A percentile compares a stretch with the other conserved stretches of the same genome.
Conservation (phyloP, 2,113 vertebrate species). For the Chascanopsetta lugubris region DNA sequence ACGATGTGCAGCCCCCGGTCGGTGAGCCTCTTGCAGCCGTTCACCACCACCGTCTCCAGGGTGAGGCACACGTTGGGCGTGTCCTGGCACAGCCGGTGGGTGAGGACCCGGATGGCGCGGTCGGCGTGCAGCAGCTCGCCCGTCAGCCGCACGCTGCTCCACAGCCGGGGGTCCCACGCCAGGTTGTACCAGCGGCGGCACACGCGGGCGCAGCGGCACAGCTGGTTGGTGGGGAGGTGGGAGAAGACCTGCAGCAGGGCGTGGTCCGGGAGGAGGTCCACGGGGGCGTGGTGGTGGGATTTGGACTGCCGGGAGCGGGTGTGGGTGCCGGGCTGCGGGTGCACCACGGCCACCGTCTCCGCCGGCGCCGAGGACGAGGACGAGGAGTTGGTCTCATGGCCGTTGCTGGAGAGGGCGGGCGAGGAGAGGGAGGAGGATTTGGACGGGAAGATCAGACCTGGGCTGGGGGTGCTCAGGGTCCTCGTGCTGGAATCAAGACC, state of each 20-base stretch:
- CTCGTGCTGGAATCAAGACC: constrained; percentile 94
- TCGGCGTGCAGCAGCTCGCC: constrained; percentile 94
- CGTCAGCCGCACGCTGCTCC: constrained; percentile 89
- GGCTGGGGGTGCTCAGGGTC: constrained; percentile 94
- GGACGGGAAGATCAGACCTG: constrained; percentile 90
- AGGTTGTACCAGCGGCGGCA: constrained; percentile 98
- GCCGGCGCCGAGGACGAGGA: constrained; percentile 90
- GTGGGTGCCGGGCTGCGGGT: constrained; percentile 86
- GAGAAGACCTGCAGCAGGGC: constrained; percentile 89
- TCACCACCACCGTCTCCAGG: constrained; percentile 91
- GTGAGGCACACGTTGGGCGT: constrained; percentile 98
- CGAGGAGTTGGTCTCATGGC: constrained; percentile 84
- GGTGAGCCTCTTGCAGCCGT: constrained; percentile 93
- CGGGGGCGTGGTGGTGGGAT: constrained; percentile 81
- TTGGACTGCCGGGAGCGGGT: constrained; percentile 85
- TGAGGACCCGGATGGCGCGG: constrained; percentile 93
- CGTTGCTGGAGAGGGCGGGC: constrained; percentile 88
- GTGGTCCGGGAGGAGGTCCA: constrained; percentile 91
- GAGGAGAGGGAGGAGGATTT: constrained; percentile 86
- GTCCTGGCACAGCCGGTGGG: constrained; percentile 95
- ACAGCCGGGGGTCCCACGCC: constrained; percentile 95
- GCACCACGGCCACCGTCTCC: constrained; percentile 95
- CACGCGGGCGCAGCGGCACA: constrained; percentile 93
- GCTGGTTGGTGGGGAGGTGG: constrained; percentile 94
- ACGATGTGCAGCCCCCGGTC: constrained; percentile 95